phyloP scores from a whole-genome alignment of 2,888 invertebrate species.

The Dione vanillae region DNA sequence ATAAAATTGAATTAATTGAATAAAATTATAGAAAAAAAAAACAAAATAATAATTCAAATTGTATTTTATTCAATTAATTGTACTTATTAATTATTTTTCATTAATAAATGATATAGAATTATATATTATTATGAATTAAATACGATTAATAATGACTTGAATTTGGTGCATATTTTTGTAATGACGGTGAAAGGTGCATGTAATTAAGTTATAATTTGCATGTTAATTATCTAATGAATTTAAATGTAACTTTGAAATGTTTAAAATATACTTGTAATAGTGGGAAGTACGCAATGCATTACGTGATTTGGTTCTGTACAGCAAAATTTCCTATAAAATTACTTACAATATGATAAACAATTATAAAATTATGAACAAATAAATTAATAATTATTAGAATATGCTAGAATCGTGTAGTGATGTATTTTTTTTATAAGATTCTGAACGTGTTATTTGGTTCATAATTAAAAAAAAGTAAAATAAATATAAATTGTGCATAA shows the following conservation, averaged over 20 bases:
- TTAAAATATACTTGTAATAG: not conserved
- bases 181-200: not conserved
- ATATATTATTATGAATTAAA: not conserved
- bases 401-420: not conserved
- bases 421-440: not conserved
- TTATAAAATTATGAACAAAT: too few relatives aligned
- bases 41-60: not conserved
- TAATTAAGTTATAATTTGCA: not conserved
- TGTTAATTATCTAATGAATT: conserved; percentile 13
- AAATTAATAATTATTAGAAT: not conserved
- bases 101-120: not conserved
- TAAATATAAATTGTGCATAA: not conserved
- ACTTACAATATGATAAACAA: too few relatives aligned
- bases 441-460: too few relatives aligned
- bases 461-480: not conserved
- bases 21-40: not conserved
- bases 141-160: not conserved
- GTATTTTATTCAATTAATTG: not conserved
- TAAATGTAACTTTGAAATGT: not conserved
- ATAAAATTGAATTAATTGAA: not conserved
- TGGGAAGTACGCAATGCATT: not conserved
- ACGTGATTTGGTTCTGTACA: not conserved
- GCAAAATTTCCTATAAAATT: too few relatives aligned
- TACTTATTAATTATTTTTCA: not conserved
- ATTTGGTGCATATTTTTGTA: not conserved